A percentile compares a stretch with the other conserved stretches of the same genome.
These are phyloP conservation scores for Phalloptychus januarius DNA, from an alignment of 2,797 vertebrate genomes.

Conservation along the genomic window DNA sequence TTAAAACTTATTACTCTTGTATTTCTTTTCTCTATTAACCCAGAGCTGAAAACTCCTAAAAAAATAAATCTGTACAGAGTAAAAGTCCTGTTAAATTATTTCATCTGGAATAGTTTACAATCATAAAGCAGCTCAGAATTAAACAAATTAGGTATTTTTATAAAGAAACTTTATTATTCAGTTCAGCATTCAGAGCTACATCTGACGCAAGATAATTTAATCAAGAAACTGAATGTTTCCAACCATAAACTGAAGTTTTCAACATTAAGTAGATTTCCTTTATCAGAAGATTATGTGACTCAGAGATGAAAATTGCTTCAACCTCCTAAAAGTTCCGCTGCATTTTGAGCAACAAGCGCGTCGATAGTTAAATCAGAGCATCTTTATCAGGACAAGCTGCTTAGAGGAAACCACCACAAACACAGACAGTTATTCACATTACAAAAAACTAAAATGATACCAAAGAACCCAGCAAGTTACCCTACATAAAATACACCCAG, in stretches of 20 bases:
- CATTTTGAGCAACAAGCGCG: neutral
- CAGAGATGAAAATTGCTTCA: neutral
- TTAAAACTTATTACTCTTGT: neutral
- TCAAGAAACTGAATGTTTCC: neutral
- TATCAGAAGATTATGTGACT: neutral
- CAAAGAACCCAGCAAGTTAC: neutral
- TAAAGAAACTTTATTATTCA: neutral
- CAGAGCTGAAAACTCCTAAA: no score
- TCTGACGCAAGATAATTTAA: neutral
- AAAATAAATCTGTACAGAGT: neutral
- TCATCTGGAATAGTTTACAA: neutral
- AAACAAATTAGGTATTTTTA: neutral
- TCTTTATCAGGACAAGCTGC: neutral
- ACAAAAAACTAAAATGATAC: neutral
- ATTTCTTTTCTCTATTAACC: no score
- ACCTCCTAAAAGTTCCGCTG: neutral
- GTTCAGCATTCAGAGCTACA: neutral
- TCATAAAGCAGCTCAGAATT: neutral
- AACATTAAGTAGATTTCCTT: neutral
- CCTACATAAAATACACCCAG: neutral
- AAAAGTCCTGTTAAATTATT: neutral
- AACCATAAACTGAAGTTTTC: neutral
- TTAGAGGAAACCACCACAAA: constrained; percentile 1
- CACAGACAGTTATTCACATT: neutral
- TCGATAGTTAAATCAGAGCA: neutral